Base-by-base conservation (phyloP, 1,140 invertebrate genomes). In the Pteromalus puparum region DNA sequence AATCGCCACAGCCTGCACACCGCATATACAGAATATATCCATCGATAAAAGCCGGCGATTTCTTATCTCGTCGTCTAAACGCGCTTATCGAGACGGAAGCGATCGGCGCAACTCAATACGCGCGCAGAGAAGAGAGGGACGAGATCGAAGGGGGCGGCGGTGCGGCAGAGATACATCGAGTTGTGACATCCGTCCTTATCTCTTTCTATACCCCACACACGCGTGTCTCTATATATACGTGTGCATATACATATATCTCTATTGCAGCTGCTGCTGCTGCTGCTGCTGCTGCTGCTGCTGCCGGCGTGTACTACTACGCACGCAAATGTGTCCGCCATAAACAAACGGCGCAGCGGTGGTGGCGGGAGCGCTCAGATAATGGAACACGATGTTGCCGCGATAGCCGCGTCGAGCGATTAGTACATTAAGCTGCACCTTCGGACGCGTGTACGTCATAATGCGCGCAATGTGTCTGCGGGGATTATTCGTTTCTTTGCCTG, bases 351-450 rank as follows among this genome's bases (percentile, higher is more conserved):
- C 42, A 21, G 77, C 65, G 61, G 1, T 21, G 26, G 26, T 34
- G 42, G 73, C 38, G n/a, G 81, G 15, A 9, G 61, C 42, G 30
- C 15, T 38, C 48, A 65, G 72, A 81, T 84, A 84, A 84, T 84
- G 83, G 53, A 81, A 84, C 77, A 84, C 72, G 83, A 81, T 81
- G 78, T 84, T 76, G 72, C 24, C 78, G 18, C 46, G 83, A 84
- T 81, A 81, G n/a, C 21, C 53, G 30, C 73, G n/a, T 26, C 1
- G 61, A 73, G 6, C 76, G 83, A 84, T 84, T 81, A 84, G 83
- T 53, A 76, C 24, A 34, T 68, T 46, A 77, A 46, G 38, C 28
- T 26, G 72, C 28, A 30, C 72, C 21, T 42, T 30, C 72, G 72
- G 30, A 21, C 72, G 72, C 72, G 72, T 42, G 72, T 42, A 74